Evolutionary conservation across 1,140 invertebrate genomes (phyloP), one percentile per base, ranked within the genome.

Genomic region (Drosophila setifemur): DNA sequence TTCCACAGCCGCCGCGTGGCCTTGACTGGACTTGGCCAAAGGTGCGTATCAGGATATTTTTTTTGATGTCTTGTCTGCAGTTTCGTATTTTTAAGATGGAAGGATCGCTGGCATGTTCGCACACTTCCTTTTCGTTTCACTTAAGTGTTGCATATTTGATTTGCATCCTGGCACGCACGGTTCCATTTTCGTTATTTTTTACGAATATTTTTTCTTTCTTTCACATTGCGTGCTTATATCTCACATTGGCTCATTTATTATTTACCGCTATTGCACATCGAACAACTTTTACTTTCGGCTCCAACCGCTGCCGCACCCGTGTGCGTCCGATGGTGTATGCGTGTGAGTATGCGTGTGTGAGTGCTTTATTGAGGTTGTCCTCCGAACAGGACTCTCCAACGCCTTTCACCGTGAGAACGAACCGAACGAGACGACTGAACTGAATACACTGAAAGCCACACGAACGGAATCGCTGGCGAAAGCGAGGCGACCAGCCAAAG

Each of bases 401-500:
- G 44, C 64, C 35, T 47, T 54, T 45, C 58, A 49, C 66, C 72
- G 78, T 57, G 63, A 48, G 52, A 73, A 73, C 83, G 88, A 64
- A 89, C 88, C 78, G 85, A 73, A 86, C 88, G 73, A 70, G 61
- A 82, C 88, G 85, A 89, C 78, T 89, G 79, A 81, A 78, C 83
- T 88, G 67, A 89, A 83, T 88, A 89, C 72, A 89, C 83, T 89
- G 74, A 85, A 85, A 72, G 61, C 28, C 19, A 28, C 43, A 23
- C 61, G 68, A 72, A 44, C 44, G 60, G 21, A 44, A 25, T 53
- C 61, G 50, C 9, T 23, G 14, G 23, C 25, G 39, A 69, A 71
- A 39, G 57, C 64, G 40, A 39, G 45, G 58, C 43, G 53, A 31
- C 73, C 18, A 48, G 61, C 70, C 35, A 72, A 85, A 72, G 70